Conservation (phyloP, 92 coral and sea anemone genomes). For the Desmophyllum pertusum region DNA sequence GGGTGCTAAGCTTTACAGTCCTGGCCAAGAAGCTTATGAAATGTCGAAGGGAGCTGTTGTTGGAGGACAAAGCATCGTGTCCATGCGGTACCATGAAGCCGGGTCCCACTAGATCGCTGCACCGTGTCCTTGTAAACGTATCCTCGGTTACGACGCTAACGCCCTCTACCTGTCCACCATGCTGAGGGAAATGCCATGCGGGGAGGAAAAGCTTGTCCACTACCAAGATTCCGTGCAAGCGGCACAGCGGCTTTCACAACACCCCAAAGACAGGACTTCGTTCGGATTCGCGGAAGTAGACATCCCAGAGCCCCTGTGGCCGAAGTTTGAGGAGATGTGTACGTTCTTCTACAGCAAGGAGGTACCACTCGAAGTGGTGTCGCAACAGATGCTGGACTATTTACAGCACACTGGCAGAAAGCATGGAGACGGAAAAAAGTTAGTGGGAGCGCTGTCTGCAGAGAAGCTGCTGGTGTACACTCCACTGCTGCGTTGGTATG, state of each 20-base stretch:
- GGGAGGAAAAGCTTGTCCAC: not conserved
- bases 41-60: not conserved
- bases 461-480: no score
- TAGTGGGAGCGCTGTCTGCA: no score
- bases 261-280: not conserved
- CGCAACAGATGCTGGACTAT: no score
- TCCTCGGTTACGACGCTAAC: not conserved
- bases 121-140: not conserved
- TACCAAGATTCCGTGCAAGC: not conserved
- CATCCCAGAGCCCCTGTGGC: no score
- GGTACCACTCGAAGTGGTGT: no score
- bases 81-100: not conserved
- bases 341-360: no score
- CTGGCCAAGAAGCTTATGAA: not conserved
- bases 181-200: not conserved
- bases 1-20: not conserved
- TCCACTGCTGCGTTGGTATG: no score
- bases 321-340: no score
- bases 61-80: not conserved
- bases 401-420: no score
- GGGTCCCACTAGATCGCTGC: not conserved
- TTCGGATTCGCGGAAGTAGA: not conserved
- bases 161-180: not conserved
- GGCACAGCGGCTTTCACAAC: not conserved
- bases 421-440: no score